Percentiles rank a stretch among this genome's conserved stretches.
phyloP scores from a whole-genome alignment of 1,140 invertebrate species.

The Drosophila nikananu region DNA sequence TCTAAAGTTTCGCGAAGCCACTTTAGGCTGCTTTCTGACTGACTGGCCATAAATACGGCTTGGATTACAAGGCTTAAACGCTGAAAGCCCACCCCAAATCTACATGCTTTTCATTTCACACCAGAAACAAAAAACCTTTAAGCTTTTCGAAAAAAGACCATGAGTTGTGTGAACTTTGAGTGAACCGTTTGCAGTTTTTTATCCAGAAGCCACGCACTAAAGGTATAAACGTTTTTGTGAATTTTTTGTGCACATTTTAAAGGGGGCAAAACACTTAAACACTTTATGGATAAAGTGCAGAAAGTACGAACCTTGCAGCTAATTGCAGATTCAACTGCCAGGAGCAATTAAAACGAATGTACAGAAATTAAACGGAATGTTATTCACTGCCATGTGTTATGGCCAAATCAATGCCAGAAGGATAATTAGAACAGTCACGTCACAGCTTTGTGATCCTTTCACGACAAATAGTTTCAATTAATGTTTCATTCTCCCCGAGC shows the following conservation, averaged over 20 bases:
- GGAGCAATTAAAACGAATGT: conserved; percentile 49
- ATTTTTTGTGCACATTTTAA: not conserved
- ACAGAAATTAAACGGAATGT: conserved; percentile 34
- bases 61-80: conserved; percentile 34
- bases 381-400: conserved; percentile 25
- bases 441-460: conserved; percentile 12
- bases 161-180: conserved; percentile 26
- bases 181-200: conserved; percentile 12
- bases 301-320: conserved; percentile 13
- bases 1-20: conserved; percentile 14
- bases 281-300: conserved; percentile 19
- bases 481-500: conserved; percentile 50
- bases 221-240: conserved; percentile 1
- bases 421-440: conserved; percentile 36
- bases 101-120: conserved; percentile 9
- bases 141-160: conserved; percentile 12
- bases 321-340: conserved; percentile 42
- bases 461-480: conserved; percentile 62
- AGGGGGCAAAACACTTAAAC: conserved; percentile 5
- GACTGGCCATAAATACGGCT: conserved; percentile 38
- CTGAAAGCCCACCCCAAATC: conserved; percentile 17
- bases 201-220: not conserved
- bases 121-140: conserved; percentile 16
- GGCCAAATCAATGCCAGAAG: conserved; percentile 41
- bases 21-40: conserved; percentile 9